phyloP scores from a whole-genome alignment of 35 echinoderm and acorn worm genomes.

The Holothuria glaberrima region DNA sequence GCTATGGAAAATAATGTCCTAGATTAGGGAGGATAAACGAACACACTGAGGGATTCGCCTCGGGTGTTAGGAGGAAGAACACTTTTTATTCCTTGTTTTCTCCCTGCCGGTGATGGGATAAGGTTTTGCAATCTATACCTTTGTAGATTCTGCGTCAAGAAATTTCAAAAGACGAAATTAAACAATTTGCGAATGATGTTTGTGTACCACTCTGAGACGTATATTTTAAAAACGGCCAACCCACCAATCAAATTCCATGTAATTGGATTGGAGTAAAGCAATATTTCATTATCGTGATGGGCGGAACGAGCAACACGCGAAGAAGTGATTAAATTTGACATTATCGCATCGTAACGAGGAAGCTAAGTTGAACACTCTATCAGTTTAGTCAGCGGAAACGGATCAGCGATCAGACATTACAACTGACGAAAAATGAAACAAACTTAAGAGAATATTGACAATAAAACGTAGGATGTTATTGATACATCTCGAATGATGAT shows the following conservation, averaged over 20 bases:
- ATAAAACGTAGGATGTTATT: background rate
- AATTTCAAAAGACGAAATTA: constrained; percentile 23
- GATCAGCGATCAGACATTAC: background rate
- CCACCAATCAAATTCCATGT: background rate
- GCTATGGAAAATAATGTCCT: constrained; percentile 28
- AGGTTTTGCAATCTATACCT: too few relatives aligned
- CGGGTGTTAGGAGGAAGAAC: too few relatives aligned
- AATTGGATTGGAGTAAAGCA: constrained; percentile 45
- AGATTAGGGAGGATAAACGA: background rate
- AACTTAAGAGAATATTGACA: constrained; percentile 7
- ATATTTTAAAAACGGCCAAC: constrained; percentile 10
- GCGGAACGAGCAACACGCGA: constrained; percentile 28
- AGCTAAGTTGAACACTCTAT: constrained; percentile 41
- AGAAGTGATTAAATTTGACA: constrained; percentile 32
- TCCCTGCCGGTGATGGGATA: too few relatives aligned
- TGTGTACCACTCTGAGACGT: constrained; percentile 21
- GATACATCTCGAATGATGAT: too few relatives aligned
- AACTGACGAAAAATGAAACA: too few relatives aligned
- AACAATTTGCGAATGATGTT: constrained; percentile 50
- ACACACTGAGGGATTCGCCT: too few relatives aligned
- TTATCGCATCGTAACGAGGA: background rate
- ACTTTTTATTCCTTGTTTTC: too few relatives aligned
- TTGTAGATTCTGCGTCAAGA: too few relatives aligned
- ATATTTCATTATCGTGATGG: constrained; percentile 32
- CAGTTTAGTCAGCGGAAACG: constrained; percentile 16